Percentiles rank a stretch among this genome's conserved stretches.
Evolutionary conservation across 2,797 vertebrate species (phyloP).

Genomic region (Chloroceryle amazona): DNA sequence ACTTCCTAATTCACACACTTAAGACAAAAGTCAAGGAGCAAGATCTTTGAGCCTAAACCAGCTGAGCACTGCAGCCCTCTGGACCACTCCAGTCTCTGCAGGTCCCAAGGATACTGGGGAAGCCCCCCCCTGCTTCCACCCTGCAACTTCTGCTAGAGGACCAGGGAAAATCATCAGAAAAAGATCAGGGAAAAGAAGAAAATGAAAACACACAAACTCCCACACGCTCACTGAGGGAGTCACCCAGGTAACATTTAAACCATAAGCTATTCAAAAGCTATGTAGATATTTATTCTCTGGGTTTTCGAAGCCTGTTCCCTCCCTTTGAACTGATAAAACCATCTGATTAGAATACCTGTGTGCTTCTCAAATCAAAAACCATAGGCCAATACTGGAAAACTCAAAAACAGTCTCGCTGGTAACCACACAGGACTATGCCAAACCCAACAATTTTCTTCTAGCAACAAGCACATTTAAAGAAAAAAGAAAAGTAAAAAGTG

Average conservation of each 20-base stretch:
- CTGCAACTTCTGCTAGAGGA: background rate
- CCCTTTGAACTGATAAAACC: background rate
- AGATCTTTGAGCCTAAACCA: background rate
- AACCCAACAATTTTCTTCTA: background rate
- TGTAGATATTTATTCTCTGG: background rate
- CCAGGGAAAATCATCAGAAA: background rate
- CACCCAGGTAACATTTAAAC: background rate
- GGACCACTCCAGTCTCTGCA: background rate
- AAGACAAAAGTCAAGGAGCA: background rate
- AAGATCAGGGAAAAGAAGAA: background rate
- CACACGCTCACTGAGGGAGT: background rate
- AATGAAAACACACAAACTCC: background rate
- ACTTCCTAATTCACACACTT: background rate
- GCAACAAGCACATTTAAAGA: background rate
- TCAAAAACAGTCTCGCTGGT: accelerated
- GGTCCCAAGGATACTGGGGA: background rate
- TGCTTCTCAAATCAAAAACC: background rate
- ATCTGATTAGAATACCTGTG: background rate
- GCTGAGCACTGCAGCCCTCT: background rate
- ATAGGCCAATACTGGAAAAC: background rate
- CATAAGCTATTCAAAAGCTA: background rate
- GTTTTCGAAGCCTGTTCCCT: background rate
- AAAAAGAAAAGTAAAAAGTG: background rate
- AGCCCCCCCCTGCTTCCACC: background rate
- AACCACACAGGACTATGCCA: background rate